phyloP scores from a whole-genome alignment of 2,113 vertebrate genomes.

The Melanerpes aurifrons region DNA sequence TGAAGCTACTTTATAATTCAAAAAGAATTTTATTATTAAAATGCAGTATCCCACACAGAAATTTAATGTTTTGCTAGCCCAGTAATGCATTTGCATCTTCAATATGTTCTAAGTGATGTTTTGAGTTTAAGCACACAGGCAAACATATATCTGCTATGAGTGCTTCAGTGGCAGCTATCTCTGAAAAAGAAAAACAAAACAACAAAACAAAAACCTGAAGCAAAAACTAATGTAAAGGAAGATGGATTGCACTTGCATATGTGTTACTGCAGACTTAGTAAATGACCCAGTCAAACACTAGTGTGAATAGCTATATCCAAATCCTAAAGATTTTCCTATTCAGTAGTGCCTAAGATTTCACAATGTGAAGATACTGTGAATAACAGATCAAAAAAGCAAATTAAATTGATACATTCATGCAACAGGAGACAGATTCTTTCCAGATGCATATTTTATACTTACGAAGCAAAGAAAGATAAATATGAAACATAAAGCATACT shows the following conservation, averaged over 20 bases:
- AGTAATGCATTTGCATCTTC: neutral
- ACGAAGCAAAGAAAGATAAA: neutral
- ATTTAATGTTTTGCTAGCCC: neutral
- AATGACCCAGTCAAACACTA: neutral
- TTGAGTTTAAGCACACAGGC: neutral
- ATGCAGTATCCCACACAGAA: neutral
- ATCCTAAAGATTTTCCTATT: neutral
- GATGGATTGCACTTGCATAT: rapidly evolving
- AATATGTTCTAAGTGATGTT: neutral
- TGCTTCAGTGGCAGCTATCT: neutral
- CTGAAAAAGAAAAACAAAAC: neutral
- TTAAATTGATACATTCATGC: neutral
- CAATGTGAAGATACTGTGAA: neutral
- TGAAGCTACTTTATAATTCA: neutral
- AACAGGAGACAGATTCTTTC: neutral
- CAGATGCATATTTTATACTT: neutral
- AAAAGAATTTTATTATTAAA: neutral
- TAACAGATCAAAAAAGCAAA: neutral
- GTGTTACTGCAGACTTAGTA: neutral
- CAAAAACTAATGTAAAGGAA: neutral
- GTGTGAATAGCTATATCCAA: neutral
- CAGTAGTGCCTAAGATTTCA: neutral
- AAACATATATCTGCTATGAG: neutral
- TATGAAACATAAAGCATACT: neutral
- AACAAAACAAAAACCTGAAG: neutral